Conservation (phyloP, 64 coral and sea anemone genomes). For the Porites australiensis region DNA sequence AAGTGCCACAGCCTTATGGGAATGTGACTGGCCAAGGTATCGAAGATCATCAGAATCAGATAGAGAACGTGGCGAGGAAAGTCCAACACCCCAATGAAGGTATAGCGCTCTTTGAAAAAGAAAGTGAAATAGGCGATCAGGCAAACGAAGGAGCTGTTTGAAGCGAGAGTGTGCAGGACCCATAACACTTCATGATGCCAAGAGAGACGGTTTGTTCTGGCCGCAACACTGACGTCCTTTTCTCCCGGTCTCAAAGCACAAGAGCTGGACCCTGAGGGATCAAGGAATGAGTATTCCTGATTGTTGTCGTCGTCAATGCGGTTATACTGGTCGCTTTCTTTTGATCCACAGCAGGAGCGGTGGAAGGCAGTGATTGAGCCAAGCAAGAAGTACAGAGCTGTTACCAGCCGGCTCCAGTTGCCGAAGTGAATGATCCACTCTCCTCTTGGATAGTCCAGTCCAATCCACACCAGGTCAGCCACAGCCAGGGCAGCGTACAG, state of each 20-base stretch:
- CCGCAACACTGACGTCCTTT: conserved; percentile 8
- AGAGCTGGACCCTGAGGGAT: conserved; percentile 19
- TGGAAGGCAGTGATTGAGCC: conserved; percentile 54
- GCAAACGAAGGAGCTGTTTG: conserved; percentile 36
- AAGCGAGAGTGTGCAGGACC: conserved; percentile 58
- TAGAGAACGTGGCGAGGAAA: conserved; percentile 35
- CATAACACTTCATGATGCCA: conserved; percentile 67
- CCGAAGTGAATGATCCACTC: conserved; percentile 48
- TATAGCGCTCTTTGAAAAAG: conserved; percentile 26
- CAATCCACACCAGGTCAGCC: conserved; percentile 33
- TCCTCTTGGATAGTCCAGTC: conserved; percentile 17
- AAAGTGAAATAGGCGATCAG: conserved; percentile 53
- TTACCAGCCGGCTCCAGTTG: conserved; percentile 52
- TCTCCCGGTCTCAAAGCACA: conserved; percentile 64
- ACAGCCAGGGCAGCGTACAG: conserved; percentile 17
- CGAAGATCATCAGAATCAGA: conserved; percentile 42
- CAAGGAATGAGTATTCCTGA: background rate
- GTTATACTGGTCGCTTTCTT: background rate
- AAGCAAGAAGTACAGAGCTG: conserved; percentile 52
- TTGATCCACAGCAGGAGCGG: conserved; percentile 15
- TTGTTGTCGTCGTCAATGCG: background rate
- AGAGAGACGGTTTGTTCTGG: conserved; percentile 12
- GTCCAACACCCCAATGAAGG: background rate
- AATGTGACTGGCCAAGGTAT: conserved; percentile 33
- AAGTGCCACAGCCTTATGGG: conserved; percentile 65